A percentile compares a stretch with the other conserved stretches of the same genome.
These are phyloP conservation scores for Cyanistes caeruleus DNA, from an alignment of 2,113 vertebrate genomes.

Conservation along the genomic window DNA sequence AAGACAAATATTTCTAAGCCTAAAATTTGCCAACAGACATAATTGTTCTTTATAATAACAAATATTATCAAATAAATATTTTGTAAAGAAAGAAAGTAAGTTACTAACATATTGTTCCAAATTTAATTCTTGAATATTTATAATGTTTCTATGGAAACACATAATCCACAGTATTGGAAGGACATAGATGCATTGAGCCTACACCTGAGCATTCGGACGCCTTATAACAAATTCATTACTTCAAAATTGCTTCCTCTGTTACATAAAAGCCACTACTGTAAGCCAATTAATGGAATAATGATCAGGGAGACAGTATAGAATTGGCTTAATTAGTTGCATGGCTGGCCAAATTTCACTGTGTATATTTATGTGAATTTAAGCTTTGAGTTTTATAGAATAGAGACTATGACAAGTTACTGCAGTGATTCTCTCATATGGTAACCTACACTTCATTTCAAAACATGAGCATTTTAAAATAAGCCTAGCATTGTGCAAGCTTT, in stretches of 20 bases:
- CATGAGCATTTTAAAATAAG: background rate
- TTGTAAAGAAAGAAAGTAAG: background rate
- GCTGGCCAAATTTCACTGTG: background rate
- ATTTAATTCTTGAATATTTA: background rate
- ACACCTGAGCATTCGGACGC: background rate
- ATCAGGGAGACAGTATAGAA: background rate
- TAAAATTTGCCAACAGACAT: background rate
- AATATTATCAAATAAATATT: background rate
- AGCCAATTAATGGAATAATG: background rate
- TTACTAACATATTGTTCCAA: background rate
- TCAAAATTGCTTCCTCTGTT: background rate
- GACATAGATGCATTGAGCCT: background rate
- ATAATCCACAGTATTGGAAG: fast-evolving
- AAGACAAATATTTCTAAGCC: background rate
- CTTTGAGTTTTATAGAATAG: background rate
- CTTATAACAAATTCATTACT: background rate
- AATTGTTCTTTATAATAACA: background rate
- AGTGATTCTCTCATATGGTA: background rate
- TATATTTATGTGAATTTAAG: background rate
- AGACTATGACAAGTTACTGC: background rate
- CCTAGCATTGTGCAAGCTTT: fast-evolving
- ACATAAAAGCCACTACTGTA: background rate
- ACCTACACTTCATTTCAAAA: background rate
- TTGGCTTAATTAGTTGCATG: background rate
- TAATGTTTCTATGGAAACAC: background rate